Base-by-base conservation (phyloP, 1,140 invertebrate genomes). In the Camponotus floridanus region DNA sequence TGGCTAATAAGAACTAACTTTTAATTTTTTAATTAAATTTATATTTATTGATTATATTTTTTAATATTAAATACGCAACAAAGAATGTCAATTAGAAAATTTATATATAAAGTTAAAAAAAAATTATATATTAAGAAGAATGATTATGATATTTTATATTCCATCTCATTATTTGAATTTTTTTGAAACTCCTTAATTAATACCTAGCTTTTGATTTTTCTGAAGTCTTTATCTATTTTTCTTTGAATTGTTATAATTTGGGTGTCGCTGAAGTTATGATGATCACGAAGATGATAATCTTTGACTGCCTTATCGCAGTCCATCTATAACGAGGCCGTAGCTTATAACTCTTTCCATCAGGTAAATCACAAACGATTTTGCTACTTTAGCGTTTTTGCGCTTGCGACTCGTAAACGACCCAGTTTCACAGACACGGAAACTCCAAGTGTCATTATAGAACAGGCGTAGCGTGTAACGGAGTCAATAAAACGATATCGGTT, bases 401-500 rank as follows among this genome's bases (percentile, higher is more conserved):
- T 64, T 51, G n/a, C 1, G 26, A 33, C 13, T 64, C 26, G 13
- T 4, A 31, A 33, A 5, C 51, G 9, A 11, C 3, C 59, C 6
- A 62, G 21, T 64, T 57, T 71, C 13, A 6, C 45, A 45, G 13
- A 9, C 21, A n/a, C 13, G 57, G 21, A 74, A 67, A 74, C 57
- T 51, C 33, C 21, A 76, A 61, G n/a, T 33, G 18, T 31, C 21
- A 42, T 85, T 79, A 61, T 48, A 45, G 36, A 48, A 39, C 39
- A 59, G 26, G 31, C 67, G 36, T 48, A 51, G 9, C 59, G 33
- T 45, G 57, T 85, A 85, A 88, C 6, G 15, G 15, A 55, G 45
- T 36, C 87, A 67, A 88, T 88, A 88, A 88, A 88, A 51, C 51
- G 61, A 88, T 61, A 85, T 39, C 5, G 73, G 9, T 36, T 61